These are phyloP conservation scores for Lasioglossum leucozonium DNA, from an alignment of 2,888 invertebrate genomes.

Conservation along the genomic window DNA sequence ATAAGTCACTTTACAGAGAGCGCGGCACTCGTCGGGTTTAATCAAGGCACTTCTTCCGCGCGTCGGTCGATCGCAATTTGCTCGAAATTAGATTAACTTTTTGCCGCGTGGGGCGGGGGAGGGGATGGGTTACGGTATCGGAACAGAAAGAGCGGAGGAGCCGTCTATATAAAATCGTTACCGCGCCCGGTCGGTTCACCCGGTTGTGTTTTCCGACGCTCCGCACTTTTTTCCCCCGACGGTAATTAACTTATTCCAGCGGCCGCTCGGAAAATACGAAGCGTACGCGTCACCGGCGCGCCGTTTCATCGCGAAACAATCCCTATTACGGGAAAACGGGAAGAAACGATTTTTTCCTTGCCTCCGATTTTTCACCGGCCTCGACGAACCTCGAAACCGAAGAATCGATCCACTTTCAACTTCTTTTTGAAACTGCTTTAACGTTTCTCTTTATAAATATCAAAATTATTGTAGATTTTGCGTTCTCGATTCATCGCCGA, in stretches of 20 bases:
- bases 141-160: constrained; percentile 6
- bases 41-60: constrained; percentile 42
- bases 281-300: constrained; percentile 6
- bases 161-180: constrained; percentile 43
- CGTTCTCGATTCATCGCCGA: no score
- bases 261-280: constrained; percentile 35
- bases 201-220: constrained; percentile 29
- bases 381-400: neutral
- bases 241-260: constrained; percentile 55
- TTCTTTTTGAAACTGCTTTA: no score
- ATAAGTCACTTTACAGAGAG: constrained; percentile 46
- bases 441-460: no score
- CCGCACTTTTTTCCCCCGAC: constrained; percentile 5
- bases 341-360: neutral
- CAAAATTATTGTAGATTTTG: no score
- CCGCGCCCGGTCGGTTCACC: constrained; percentile 26
- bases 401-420: no score
- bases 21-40: constrained; percentile 40
- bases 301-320: neutral
- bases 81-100: constrained; percentile 53
- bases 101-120: no score
- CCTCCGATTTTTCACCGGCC: neutral
- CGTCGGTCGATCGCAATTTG: constrained; percentile 47
- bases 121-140: constrained; percentile 21
- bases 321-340: neutral